Evolutionary conservation across 2,888 invertebrate species (phyloP), one percentile per base, ranked within the genome.

Genomic region (Euplexia lucipara): DNA sequence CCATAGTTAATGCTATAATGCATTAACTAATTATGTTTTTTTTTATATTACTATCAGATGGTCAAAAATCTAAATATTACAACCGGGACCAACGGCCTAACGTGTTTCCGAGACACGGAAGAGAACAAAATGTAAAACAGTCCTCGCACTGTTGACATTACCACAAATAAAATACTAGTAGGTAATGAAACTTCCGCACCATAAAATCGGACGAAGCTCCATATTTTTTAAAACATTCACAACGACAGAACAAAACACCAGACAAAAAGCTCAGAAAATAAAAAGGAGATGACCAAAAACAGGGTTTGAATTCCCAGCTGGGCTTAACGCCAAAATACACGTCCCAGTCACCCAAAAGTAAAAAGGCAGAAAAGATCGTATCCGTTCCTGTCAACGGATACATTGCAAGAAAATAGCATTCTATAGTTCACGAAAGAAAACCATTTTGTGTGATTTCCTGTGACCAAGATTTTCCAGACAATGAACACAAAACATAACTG

Each of bases 321-420:
- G 73, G 70, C 47, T 14, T 12, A 12, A 20, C 7, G 75, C 70
- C 75, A 70, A 60, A 61, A 53, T 60, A 47, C 39, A 48, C 45
- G 70, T 74, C 53, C n/a, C 41, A n/a, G 34, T 53, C n/a, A 20
- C 26, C 20, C 4, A 34, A 14, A 56, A 62, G 5, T 42, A 53
- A 68, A 72, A 75, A 63, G 22, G 2, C 49, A n/a, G 20, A 22
- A 9, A 5, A 32, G 37, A 20, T 58, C 30, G 30, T 51, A 41
- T 45, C 48, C 71, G 54, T 5, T 41, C 26, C 32, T 44, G 34
- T 44, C 64, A 53, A 26, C 64, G 34, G 32, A 39, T 53, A 39
- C 35, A n/a, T 16, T 41, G 7, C 6, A 41, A 1, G 8, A 34
- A 53, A 20, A 41, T 37, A 26, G 63, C 26, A 42, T 70, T 51